Conservation (phyloP, 2,797 vertebrate genomes). For the Crax fasciolata region DNA sequence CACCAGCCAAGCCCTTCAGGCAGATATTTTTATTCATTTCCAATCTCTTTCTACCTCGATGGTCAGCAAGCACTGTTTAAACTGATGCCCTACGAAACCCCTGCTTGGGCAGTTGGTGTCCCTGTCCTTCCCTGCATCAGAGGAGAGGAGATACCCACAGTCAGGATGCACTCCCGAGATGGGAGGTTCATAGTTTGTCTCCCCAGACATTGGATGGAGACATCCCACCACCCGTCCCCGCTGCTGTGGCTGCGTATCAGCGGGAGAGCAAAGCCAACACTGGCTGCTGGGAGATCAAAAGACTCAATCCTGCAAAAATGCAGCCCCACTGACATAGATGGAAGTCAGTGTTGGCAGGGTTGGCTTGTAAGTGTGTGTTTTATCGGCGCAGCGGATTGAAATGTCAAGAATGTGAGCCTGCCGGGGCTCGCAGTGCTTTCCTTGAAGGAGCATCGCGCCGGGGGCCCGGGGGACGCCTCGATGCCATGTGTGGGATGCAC, state of each 20-base stretch:
- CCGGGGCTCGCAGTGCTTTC: neutral
- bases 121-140: neutral
- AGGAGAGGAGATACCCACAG: neutral
- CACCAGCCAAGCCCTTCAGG: too few species aligned
- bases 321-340: neutral
- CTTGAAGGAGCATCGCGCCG: neutral
- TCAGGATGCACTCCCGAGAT: rapidly evolving
- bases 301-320: neutral
- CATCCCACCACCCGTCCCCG: neutral
- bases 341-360: neutral
- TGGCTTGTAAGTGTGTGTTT: neutral
- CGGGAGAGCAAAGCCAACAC: neutral
- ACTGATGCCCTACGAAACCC: neutral
- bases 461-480: neutral
- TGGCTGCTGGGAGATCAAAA: neutral
- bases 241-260: neutral
- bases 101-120: neutral
- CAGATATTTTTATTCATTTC: too few species aligned
- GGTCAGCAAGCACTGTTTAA: neutral
- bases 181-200: neutral
- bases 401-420: neutral
- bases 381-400: neutral
- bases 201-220: neutral
- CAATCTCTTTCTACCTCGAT: neutral
- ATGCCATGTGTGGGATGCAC: neutral